Base-by-base conservation (phyloP, 2,797 vertebrate genomes). In the Danio choprae region DNA sequence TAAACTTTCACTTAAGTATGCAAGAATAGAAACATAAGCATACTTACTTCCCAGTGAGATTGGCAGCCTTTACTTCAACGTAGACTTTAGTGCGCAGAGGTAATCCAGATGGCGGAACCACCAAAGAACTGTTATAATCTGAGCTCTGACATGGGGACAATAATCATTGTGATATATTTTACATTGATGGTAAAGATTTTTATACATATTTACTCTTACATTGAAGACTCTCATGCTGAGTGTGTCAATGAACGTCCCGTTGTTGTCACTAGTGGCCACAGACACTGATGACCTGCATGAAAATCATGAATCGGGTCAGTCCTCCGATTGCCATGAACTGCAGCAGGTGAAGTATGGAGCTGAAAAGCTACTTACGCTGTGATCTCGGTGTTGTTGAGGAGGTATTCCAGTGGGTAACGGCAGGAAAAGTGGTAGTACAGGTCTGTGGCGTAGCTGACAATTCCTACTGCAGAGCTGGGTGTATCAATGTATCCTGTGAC, bases 341-440 rank as follows among this genome's bases (percentile, higher is more conserved):
- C 11, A 44, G 7, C 12, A 40, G 16, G 55, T 29, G 11, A 51
- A 3, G 38, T 43, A 22, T 63, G n/a, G 16, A 77, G 16, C 16
- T 44, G 12, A 29, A 79, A 29, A 29, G 29, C 29, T 62, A 90
- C 94, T 92, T 84, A 95, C 94, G 90, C 90, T 16, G 90, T 79
- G 20, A 95, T 90, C 80, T 92, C 69, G 58, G 92, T 94, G 87
- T 95, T 93, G 87, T 95, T 95, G 55, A 95, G 58, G 43, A 95
- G 86, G 74, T 95, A 94, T 81, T 94, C 91, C 74, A 95, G 85
- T 0, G 94, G 94, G 84, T 95, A 95, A 53, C 87, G 91, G 84
- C 95, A 95, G 83, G 94, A 92, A 84, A 95, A 95, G 76, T 90
- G 91, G 64, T 95, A 95, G 87, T 92, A 92, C 18, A 95, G 88